Base-by-base conservation (phyloP, 2,888 invertebrate species). In the Synanthedon formicaeformis region DNA sequence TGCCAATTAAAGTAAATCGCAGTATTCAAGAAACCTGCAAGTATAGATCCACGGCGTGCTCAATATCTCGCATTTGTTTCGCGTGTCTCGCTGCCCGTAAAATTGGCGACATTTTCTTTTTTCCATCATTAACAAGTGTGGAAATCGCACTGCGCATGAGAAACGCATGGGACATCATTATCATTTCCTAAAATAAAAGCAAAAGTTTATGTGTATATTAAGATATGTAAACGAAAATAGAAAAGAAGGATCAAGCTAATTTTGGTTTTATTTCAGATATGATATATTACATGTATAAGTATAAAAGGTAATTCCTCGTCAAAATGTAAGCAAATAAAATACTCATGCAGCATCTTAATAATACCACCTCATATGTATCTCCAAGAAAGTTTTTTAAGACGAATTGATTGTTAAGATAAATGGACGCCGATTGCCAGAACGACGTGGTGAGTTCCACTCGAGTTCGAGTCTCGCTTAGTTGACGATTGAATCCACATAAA, bases 331-430 rank as follows among this genome's bases (percentile, higher is more conserved):
- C 27, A 34, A 34, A 34, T 34, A 34, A 52, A 23, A 6, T 16
- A 56, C 52, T 55, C 60, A 84, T 56, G 1, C 10, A 10, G 34
- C 34, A 10, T 34, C 8, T 34, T 34, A 34, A 34, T 34, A 34
- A 34, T 34, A 34, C 34, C 61, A 84, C 85, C 64, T 86, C 73
- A 53, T 69, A 82, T n/a, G 65, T 62, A 2, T 77, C 68, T n/a
- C 81, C 71, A 2, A 81, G 56, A 56, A 76, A 85, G 1, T 78
- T 64, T 16, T 73, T 66, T 0, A 78, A 58, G 3, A 79, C 69
- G 57, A 86, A 87, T 57, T 81, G 78, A 52, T 86, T 87, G 61
- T 86, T 86, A 48, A 81, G 69, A 52, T 71, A 84, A 34, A 77
- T 54, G 0, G 86, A 78, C 4, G 83, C 81, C 2, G 85, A 81